Base-by-base conservation (phyloP, 2,113 vertebrate species). In the Gymnarchus niloticus region DNA sequence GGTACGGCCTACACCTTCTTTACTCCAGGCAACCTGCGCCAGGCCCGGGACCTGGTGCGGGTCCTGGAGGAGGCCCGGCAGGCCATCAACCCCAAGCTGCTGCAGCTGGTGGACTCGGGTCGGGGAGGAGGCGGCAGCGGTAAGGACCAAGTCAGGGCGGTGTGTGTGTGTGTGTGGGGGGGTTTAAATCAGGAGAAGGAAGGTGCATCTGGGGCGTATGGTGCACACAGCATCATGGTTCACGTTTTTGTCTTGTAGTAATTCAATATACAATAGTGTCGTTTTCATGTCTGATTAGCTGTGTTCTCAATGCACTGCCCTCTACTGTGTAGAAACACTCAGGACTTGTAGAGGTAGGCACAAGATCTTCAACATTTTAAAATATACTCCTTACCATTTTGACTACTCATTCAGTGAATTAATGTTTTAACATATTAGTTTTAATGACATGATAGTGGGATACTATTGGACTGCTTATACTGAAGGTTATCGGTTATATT, bases 1-100 rank as follows among this genome's bases (percentile, higher is more conserved):
- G 98, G 98, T 92, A 99, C 98, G 1, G 98, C 98, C 86, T 99
- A 99, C 92, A 99, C 98, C 80, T 99, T 99, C 95, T 99, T 99
- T 94, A 99, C 98, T 2, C 98, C 97, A 0, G 98, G 98, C 83
- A 99, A 99, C 93, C 90, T 98, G 87, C 96, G 98, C 85, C 98
- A 99, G 91, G 98, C 97, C 86, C 93, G 97, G 25, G 98, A 99
- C 91, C 94, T 99, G 84, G 96, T 99, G 87, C 96, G 97, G 85
- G 98, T 99, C 33, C 90, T 99, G 89, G 96, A 98, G 87, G 98
- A 99, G 94, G 98, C 98, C 28, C 96, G 96, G 84, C 98, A 99
- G 91, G 97, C 97, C 86, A 98, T 99, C 91, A 99, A 99, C 89
- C 98, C 98, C 2, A 99, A 98, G 87, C 94, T 99, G 87, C 96